These are phyloP conservation scores for Onychomys leucogaster DNA, from an alignment of 2,797 vertebrate genomes.

Conservation along the genomic window DNA sequence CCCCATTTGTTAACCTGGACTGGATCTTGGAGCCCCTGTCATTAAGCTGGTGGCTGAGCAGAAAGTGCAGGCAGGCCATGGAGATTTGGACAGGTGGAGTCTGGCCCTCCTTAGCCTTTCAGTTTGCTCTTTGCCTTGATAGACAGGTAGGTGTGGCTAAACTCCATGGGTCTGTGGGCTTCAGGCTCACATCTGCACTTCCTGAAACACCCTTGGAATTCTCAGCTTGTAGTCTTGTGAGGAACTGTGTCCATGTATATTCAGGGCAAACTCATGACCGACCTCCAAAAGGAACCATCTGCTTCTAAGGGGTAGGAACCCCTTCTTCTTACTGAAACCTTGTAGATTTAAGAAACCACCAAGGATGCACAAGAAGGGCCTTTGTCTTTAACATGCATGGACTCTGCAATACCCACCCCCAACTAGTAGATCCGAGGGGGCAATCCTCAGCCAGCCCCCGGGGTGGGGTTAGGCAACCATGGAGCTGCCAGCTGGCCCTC, in stretches of 20 bases:
- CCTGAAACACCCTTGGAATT: background rate
- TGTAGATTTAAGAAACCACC: background rate
- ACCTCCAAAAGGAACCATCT: background rate
- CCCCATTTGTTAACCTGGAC: background rate
- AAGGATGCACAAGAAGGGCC: too few relatives aligned
- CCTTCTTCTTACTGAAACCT: background rate
- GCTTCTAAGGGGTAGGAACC: background rate
- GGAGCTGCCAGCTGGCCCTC: background rate
- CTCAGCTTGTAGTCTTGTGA: background rate
- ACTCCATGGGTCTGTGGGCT: background rate
- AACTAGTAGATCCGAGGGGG: background rate
- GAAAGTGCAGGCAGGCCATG: background rate
- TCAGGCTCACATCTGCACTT: background rate
- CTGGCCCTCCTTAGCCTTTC: background rate
- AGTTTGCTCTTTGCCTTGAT: background rate
- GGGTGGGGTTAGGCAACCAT: accelerated
- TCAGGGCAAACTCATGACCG: background rate
- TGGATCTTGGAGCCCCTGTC: too few relatives aligned
- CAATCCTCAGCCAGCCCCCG: background rate
- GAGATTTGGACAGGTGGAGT: background rate
- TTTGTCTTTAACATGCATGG: background rate
- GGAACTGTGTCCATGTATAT: background rate
- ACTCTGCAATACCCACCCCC: background rate
- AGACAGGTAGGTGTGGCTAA: background rate
- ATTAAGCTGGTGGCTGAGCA: background rate